phyloP scores from a whole-genome alignment of 2,797 vertebrate genomes.

The Esox lucius region DNA sequence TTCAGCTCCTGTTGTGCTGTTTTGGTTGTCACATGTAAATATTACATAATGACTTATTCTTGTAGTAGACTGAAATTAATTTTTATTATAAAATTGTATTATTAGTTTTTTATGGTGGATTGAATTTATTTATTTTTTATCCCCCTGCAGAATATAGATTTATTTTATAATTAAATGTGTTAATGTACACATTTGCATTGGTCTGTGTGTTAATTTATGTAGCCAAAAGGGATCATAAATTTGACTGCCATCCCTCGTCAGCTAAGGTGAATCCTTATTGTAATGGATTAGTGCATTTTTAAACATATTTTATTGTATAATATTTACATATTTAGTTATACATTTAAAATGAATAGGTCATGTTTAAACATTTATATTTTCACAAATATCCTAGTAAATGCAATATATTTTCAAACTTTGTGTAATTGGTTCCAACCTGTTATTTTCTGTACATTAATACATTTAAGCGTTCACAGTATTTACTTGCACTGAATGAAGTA shows the following conservation, averaged over 20 bases:
- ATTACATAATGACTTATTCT: neutral
- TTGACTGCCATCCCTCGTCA: neutral
- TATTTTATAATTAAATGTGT: neutral
- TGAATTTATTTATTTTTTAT: neutral
- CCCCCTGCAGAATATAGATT: neutral
- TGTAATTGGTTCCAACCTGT: neutral
- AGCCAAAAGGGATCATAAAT: neutral
- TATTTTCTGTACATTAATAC: neutral
- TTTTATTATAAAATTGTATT: neutral
- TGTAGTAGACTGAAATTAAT: neutral
- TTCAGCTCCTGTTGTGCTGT: slow-evolving; percentile 23
- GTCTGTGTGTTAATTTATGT: neutral
- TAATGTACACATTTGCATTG: neutral
- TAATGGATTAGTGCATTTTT: neutral
- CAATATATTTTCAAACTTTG: neutral
- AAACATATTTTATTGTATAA: neutral
- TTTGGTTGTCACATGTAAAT: neutral
- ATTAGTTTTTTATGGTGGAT: neutral
- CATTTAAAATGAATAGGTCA: neutral
- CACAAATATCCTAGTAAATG: neutral
- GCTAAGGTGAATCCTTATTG: neutral
- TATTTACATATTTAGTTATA: neutral
- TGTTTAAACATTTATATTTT: neutral
- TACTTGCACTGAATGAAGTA: neutral
- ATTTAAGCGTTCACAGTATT: neutral